These are phyloP conservation scores for Odontomachus brunneus DNA, from an alignment of 1,140 invertebrate genomes.

Conservation along the genomic window DNA sequence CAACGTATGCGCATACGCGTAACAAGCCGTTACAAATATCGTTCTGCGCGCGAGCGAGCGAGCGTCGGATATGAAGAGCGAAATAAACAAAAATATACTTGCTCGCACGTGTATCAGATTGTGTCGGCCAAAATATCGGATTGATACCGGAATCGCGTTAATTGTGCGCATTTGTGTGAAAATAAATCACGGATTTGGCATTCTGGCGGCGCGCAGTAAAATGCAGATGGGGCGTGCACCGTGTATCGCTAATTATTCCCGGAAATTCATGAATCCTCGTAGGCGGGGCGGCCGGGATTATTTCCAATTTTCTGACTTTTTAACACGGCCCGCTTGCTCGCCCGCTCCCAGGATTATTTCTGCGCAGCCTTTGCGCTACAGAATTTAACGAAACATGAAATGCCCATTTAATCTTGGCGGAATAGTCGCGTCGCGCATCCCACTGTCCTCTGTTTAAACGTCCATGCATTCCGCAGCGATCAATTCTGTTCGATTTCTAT, in stretches of 20 bases:
- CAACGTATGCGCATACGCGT: conserved; percentile 39
- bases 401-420: background rate
- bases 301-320: conserved; percentile 60
- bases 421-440: too few species aligned
- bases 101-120: conserved; percentile 53
- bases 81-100: conserved; percentile 44
- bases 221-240: conserved; percentile 27
- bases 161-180: conserved; percentile 64
- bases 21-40: conserved; percentile 59
- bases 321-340: conserved; percentile 11
- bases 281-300: conserved; percentile 21
- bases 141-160: conserved; percentile 62
- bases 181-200: conserved; percentile 61
- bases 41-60: background rate
- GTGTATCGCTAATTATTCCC: conserved; percentile 52
- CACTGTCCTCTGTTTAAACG: background rate
- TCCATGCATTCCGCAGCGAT: too few species aligned
- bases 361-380: background rate
- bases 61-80: background rate
- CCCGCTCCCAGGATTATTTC: conserved; percentile 7
- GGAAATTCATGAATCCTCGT: conserved; percentile 41
- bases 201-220: conserved; percentile 49
- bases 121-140: conserved; percentile 51
- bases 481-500: too few species aligned
- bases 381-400: conserved; percentile 21